phyloP scores from a whole-genome alignment of 2,113 vertebrate species.

The Nerophis lumbriciformis region DNA sequence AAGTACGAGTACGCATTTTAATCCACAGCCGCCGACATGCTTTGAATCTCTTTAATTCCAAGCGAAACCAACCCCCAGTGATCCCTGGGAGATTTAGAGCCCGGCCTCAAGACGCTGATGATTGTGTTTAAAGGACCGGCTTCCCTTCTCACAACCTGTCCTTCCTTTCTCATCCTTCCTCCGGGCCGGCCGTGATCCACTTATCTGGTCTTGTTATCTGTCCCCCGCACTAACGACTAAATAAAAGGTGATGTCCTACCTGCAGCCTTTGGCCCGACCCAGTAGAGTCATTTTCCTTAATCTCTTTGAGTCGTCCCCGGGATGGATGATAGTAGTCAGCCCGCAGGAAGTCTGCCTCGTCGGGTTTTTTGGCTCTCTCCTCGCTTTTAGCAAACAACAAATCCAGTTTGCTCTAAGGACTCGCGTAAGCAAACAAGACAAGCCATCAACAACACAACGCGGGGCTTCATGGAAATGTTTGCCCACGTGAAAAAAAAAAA shows the following conservation, averaged over 20 bases:
- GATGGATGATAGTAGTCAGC: background rate
- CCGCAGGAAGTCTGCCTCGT: background rate
- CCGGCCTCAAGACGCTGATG: background rate
- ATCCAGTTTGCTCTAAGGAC: background rate
- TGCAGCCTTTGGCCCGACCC: slow-evolving; percentile 6
- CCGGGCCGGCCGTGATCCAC: background rate
- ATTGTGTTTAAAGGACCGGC: too few relatives aligned
- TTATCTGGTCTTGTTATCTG: slow-evolving; percentile 9
- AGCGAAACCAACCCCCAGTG: background rate
- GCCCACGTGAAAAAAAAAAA: background rate
- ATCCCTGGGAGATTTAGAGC: background rate
- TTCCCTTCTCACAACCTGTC: background rate
- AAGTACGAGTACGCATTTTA: background rate
- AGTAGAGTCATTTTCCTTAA: slow-evolving; percentile 2
- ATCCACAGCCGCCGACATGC: background rate
- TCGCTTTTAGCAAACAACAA: background rate
- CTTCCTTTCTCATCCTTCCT: background rate
- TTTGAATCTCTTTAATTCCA: background rate
- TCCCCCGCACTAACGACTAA: background rate
- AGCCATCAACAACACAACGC: background rate
- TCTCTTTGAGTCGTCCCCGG: background rate
- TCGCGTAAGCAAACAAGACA: background rate
- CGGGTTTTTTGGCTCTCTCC: background rate
- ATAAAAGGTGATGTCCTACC: slow-evolving; percentile 8
- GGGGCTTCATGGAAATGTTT: background rate